phyloP scores from a whole-genome alignment of 2,888 invertebrate genomes.

The Hydriomena furcata region DNA sequence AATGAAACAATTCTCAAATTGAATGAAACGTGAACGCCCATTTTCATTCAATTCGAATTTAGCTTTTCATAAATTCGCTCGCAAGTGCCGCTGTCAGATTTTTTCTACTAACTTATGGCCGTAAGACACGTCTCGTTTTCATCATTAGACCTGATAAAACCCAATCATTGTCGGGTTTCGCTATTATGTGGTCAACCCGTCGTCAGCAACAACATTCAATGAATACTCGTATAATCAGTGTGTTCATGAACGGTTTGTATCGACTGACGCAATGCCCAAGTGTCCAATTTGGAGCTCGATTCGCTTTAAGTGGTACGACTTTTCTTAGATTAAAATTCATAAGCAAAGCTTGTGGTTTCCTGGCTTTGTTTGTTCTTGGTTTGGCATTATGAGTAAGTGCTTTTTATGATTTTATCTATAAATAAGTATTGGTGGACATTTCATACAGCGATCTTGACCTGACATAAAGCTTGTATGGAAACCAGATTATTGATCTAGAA shows the following conservation, averaged over 20 bases:
- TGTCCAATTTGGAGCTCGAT: slow-evolving; percentile 78
- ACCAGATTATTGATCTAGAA: too few relatives aligned
- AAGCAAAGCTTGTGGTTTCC: slow-evolving; percentile 34
- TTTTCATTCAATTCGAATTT: slow-evolving; percentile 30
- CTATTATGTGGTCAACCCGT: slow-evolving; percentile 64
- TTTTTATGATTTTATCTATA: too few relatives aligned
- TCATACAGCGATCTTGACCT: too few relatives aligned
- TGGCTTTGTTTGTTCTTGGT: slow-evolving; percentile 3
- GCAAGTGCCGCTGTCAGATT: slow-evolving; percentile 35
- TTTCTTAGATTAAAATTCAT: slow-evolving; percentile 71
- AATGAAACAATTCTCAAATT: neutral
- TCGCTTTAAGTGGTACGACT: slow-evolving; percentile 75
- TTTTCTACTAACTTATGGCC: slow-evolving; percentile 40
- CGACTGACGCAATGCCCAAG: slow-evolving; percentile 75
- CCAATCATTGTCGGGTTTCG: slow-evolving; percentile 63
- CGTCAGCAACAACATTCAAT: slow-evolving; percentile 55
- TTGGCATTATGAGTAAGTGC: too few relatives aligned
- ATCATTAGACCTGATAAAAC: slow-evolving; percentile 69
- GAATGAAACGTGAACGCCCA: neutral
- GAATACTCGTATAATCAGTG: slow-evolving; percentile 73
- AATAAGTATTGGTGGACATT: too few relatives aligned
- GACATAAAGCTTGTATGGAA: too few relatives aligned
- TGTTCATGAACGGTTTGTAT: slow-evolving; percentile 64
- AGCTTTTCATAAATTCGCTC: slow-evolving; percentile 23
- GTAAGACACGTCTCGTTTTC: slow-evolving; percentile 50